These are phyloP conservation scores for Tautogolabrus adspersus DNA, from an alignment of 2,113 vertebrate genomes.

Conservation along the genomic window DNA sequence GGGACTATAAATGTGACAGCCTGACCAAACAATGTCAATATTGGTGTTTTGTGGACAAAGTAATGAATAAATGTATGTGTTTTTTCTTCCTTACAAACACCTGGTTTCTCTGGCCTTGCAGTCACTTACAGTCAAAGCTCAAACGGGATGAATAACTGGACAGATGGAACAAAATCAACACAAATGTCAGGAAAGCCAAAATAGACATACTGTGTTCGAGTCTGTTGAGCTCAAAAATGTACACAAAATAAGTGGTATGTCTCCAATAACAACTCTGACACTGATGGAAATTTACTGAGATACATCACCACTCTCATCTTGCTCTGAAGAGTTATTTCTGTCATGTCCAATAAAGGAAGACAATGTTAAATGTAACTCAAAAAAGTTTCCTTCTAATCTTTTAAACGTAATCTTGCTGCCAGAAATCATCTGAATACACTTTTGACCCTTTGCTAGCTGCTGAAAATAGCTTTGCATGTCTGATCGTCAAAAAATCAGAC, in stretches of 20 bases:
- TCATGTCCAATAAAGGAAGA: background rate
- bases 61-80: conserved; percentile 51
- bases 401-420: background rate
- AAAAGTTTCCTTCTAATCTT: background rate
- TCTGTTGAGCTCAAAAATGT: background rate
- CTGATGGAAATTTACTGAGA: background rate
- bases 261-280: background rate
- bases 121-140: conserved; percentile 13
- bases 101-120: conserved; percentile 21
- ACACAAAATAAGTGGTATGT: background rate
- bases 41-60: conserved; percentile 45
- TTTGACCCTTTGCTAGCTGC: background rate
- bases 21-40: conserved; percentile 45
- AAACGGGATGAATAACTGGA: background rate
- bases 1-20: conserved; percentile 18
- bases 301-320: background rate
- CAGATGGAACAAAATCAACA: conserved; percentile 16
- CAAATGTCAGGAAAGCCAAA: background rate
- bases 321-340: conserved; percentile 10
- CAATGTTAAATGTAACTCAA: background rate
- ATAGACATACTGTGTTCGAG: conserved; percentile 7
- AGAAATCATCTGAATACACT: background rate
- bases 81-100: conserved; percentile 7
- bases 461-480: background rate
- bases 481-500: background rate